phyloP scores from a whole-genome alignment of 2,113 vertebrate species.

The Sprattus sprattus region DNA sequence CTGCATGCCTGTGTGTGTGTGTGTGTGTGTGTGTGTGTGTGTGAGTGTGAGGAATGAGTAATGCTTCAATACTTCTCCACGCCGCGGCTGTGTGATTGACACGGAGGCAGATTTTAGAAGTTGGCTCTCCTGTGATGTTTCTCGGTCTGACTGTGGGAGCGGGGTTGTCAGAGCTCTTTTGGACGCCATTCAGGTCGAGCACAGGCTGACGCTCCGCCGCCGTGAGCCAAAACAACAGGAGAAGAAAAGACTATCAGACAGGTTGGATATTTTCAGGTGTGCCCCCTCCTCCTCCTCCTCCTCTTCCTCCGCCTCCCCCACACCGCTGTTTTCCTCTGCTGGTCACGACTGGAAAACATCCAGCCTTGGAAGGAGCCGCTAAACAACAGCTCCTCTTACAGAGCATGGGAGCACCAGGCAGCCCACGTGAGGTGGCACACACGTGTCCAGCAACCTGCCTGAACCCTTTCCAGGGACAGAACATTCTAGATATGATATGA shows the following conservation, averaged over 20 bases:
- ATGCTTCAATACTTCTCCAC: constrained; percentile 2
- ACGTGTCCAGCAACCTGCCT: not conserved
- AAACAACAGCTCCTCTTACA: not conserved
- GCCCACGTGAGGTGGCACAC: not conserved
- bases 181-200: not conserved
- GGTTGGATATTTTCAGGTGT: constrained; percentile 28
- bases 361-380: not conserved
- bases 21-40: not conserved
- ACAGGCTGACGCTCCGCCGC: not conserved
- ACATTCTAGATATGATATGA: not conserved
- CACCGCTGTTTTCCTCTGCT: constrained; percentile 2
- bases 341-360: not conserved
- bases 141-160: not conserved
- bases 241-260: not conserved
- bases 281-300: too few species aligned
- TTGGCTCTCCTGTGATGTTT: not conserved
- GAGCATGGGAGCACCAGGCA: too few species aligned
- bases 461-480: not conserved
- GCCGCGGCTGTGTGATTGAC: not conserved
- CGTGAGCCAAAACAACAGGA: not conserved
- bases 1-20: constrained; percentile 10
- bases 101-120: not conserved
- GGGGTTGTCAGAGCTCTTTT: not conserved
- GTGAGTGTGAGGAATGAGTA: constrained; percentile 18
- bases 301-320: not conserved